Percentiles rank a stretch among this genome's conserved stretches.
These are phyloP conservation scores for Pimpla rufipes DNA, from an alignment of 2,888 invertebrate species.

Conservation along the genomic window DNA sequence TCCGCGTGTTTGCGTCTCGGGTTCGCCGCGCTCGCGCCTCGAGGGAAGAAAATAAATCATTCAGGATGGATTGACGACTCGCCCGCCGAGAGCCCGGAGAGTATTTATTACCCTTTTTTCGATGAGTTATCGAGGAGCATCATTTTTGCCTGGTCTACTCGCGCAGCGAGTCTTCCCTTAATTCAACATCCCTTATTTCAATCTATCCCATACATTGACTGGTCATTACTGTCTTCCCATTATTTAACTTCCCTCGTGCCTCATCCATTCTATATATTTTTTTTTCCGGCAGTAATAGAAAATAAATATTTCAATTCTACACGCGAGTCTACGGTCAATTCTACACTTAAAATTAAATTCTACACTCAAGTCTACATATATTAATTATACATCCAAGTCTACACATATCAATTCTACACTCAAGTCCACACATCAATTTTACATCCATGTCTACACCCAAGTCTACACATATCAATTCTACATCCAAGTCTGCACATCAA, in stretches of 20 bases:
- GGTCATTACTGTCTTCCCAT: no score
- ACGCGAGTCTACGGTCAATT: no score
- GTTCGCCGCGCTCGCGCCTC: constrained; percentile 23
- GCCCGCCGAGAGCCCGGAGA: constrained; percentile 15
- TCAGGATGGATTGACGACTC: constrained; percentile 36
- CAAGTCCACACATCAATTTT: no score
- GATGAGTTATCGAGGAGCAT: not conserved
- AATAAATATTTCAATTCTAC: no score
- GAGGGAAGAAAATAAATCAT: constrained; percentile 47
- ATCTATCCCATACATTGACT: not conserved
- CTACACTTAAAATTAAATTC: no score
- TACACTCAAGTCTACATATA: no score
- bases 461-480: no score
- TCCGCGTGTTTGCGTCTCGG: constrained; percentile 26
- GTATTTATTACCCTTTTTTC: constrained; percentile 30
- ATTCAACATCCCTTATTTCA: not conserved
- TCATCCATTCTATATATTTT: not conserved
- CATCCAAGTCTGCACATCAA: no score
- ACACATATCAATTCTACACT: no score
- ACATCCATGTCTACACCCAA: no score
- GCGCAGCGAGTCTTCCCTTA: not conserved
- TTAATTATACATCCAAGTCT: no score
- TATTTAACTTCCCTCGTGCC: not conserved
- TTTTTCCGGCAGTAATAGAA: no score
- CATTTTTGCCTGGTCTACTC: not conserved